These are phyloP conservation scores for Chiloscyllium plagiosum DNA, from an alignment of 2,113 vertebrate species.

Conservation along the genomic window DNA sequence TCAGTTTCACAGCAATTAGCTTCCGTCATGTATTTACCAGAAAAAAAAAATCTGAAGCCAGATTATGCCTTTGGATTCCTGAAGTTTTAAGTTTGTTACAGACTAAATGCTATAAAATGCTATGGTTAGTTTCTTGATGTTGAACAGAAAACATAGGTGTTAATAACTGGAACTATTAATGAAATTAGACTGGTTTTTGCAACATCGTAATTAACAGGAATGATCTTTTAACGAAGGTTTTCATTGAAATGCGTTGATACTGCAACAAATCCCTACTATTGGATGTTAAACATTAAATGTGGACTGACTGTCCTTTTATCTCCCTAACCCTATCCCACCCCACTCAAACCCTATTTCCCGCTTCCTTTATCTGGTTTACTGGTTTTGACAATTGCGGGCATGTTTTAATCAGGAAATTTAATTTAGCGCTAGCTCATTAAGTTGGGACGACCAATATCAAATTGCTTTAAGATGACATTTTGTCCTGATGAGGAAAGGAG, in stretches of 20 bases:
- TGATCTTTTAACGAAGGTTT: background rate
- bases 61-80: background rate
- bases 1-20: slow-evolving; percentile 7
- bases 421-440: slow-evolving; percentile 30
- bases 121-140: background rate
- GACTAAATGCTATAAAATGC: background rate
- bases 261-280: background rate
- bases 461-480: background rate
- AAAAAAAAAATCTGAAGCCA: background rate
- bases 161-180: slow-evolving; percentile 13
- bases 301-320: background rate
- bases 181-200: background rate
- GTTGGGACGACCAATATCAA: background rate
- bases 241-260: slow-evolving; percentile 7
- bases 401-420: slow-evolving; percentile 26
- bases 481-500: background rate
- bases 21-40: background rate
- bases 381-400: slow-evolving; percentile 13
- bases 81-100: background rate
- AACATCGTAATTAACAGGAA: slow-evolving; percentile 20
- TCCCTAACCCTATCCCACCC: background rate
- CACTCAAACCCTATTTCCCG: background rate
- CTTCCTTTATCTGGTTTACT: background rate
- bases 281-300: background rate
- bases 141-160: background rate